A percentile compares a stretch with the other conserved stretches of the same genome.
Evolutionary conservation across 2,888 invertebrate genomes (phyloP).

Genomic region (Tenthredo mesomela): DNA sequence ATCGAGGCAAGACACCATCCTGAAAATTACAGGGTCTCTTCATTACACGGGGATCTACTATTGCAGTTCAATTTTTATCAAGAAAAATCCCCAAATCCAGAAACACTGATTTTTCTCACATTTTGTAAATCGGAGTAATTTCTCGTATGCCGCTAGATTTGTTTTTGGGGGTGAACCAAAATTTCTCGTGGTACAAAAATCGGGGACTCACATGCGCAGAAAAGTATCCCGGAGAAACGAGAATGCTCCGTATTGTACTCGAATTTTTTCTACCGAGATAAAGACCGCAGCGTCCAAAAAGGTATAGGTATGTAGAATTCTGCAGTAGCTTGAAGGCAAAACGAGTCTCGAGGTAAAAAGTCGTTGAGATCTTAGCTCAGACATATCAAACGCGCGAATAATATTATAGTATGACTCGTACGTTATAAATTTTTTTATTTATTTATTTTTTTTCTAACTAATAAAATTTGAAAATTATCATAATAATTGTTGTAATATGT

Average conservation of each 20-base stretch:
- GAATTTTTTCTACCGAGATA: not conserved
- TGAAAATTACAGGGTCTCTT: too few relatives aligned
- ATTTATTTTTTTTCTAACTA: not conserved
- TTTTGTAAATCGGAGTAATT: too few relatives aligned
- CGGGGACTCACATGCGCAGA: too few relatives aligned
- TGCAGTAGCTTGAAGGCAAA: not conserved
- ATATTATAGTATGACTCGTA: not conserved
- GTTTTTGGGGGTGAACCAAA: too few relatives aligned
- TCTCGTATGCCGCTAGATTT: too few relatives aligned
- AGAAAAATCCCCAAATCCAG: too few relatives aligned
- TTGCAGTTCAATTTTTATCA: too few relatives aligned
- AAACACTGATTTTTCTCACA: too few relatives aligned
- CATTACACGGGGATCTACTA: too few relatives aligned
- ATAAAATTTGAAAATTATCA: slow-evolving; percentile 1
- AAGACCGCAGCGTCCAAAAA: not conserved
- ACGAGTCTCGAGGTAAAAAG: not conserved
- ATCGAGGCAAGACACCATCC: too few relatives aligned
- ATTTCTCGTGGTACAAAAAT: too few relatives aligned
- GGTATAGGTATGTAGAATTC: not conserved
- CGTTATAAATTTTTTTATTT: not conserved
- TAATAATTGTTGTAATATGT: not conserved
- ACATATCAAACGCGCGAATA: not conserved
- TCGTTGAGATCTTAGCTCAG: not conserved
- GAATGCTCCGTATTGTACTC: not conserved
- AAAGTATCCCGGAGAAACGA: too few relatives aligned